These are phyloP conservation scores for Acipenser oxyrinchus DNA, from an alignment of 2,797 vertebrate species.

Conservation along the genomic window DNA sequence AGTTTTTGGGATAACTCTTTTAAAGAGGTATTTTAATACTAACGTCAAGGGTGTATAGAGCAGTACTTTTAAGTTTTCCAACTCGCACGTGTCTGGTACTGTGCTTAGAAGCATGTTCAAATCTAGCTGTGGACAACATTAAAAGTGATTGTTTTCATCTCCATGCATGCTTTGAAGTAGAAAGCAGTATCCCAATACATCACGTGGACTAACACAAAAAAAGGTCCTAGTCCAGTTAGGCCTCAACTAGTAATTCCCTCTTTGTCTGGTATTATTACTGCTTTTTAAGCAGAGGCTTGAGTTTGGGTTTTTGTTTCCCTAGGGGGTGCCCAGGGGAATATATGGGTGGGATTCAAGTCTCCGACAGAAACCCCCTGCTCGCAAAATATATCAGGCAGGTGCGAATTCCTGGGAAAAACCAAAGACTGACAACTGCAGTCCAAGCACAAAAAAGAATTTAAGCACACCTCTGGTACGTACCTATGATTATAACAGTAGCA, in stretches of 20 bases:
- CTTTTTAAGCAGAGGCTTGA: not conserved
- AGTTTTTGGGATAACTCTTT: too few relatives aligned
- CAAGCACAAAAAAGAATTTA: not conserved
- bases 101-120: too few relatives aligned
- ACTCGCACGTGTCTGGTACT: too few relatives aligned
- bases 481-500: not conserved
- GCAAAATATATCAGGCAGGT: conserved; percentile 62
- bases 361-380: conserved; percentile 55
- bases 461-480: not conserved
- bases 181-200: too few relatives aligned
- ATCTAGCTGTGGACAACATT: too few relatives aligned
- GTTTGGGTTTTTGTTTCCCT: conserved; percentile 22
- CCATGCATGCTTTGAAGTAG: not conserved
- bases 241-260: too few relatives aligned
- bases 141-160: not conserved
- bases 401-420: conserved; percentile 41
- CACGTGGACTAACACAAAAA: too few relatives aligned
- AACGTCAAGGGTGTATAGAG: too few relatives aligned
- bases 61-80: too few relatives aligned
- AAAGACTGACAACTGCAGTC: conserved; percentile 27
- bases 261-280: not conserved
- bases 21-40: too few relatives aligned
- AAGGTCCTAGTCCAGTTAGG: too few relatives aligned
- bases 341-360: conserved; percentile 58
- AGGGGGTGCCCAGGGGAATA: conserved; percentile 51